These are phyloP conservation scores for Myioborus miniatus DNA, from an alignment of 2,797 vertebrate species.

Conservation along the genomic window DNA sequence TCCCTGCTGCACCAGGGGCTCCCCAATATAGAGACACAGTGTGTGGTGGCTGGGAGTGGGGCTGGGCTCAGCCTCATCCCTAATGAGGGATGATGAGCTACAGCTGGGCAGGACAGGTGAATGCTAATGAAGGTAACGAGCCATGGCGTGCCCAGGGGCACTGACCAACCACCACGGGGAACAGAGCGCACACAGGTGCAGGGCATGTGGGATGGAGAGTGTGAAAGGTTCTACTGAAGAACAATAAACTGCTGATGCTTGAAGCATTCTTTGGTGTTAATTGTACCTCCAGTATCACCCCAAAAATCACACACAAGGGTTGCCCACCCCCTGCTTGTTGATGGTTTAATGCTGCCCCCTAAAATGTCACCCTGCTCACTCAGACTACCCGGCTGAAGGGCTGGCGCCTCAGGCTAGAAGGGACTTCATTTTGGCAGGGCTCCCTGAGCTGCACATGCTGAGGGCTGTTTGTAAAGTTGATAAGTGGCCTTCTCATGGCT, in stretches of 20 bases:
- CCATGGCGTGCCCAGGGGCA: not conserved
- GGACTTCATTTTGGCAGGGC: not conserved
- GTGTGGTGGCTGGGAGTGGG: not conserved
- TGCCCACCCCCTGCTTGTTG: rapidly evolving
- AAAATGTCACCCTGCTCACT: rapidly evolving
- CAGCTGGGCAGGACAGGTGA: not conserved
- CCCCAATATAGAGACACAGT: rapidly evolving
- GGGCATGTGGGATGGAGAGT: rapidly evolving
- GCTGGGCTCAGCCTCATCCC: not conserved
- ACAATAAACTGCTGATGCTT: not conserved
- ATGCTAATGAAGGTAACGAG: not conserved
- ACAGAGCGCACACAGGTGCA: not conserved
- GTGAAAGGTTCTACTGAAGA: not conserved
- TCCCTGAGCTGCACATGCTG: rapidly evolving
- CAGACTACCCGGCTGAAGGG: rapidly evolving
- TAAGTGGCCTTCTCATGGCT: not conserved
- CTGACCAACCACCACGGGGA: rapidly evolving
- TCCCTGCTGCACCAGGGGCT: no score
- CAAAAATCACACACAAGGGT: not conserved
- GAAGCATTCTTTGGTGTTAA: not conserved
- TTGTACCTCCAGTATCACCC: not conserved
- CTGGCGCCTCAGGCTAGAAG: not conserved
- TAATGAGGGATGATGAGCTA: not conserved
- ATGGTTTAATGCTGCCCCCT: rapidly evolving
- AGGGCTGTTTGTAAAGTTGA: not conserved